Conservation (phyloP, 1,140 invertebrate genomes). For the Prorops nasuta region DNA sequence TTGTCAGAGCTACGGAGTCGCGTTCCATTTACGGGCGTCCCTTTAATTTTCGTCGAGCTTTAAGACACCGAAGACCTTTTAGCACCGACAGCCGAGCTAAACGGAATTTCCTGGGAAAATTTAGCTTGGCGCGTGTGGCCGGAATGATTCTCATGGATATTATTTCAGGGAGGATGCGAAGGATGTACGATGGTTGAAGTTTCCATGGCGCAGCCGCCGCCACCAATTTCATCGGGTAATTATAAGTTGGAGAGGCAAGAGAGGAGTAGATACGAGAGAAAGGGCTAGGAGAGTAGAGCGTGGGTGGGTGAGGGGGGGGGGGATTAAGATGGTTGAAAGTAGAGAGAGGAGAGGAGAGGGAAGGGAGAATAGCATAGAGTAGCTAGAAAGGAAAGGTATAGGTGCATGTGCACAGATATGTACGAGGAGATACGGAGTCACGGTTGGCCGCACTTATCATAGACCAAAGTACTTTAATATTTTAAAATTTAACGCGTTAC, state of each 20-base stretch:
- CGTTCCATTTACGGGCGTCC: background rate
- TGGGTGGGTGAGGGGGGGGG: background rate
- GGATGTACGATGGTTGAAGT: constrained; percentile 13
- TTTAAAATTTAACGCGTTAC: constrained; percentile 36
- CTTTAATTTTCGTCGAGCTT: background rate
- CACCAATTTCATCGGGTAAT: constrained; percentile 28
- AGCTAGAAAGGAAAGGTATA: too few species aligned
- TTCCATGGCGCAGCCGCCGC: constrained; percentile 12
- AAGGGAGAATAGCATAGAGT: background rate
- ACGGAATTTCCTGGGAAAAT: background rate
- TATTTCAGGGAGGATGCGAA: background rate
- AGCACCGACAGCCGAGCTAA: background rate
- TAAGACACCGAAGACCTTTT: background rate
- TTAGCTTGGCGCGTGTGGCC: background rate
- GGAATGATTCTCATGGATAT: background rate
- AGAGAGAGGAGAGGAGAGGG: background rate
- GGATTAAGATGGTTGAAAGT: background rate
- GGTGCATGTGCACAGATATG: too few species aligned
- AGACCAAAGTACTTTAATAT: constrained; percentile 36
- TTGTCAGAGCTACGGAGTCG: too few species aligned
- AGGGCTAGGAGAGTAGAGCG: background rate
- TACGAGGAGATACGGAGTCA: too few species aligned
- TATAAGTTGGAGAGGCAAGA: constrained; percentile 27
- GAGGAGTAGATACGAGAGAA: background rate
- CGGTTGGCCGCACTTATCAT: constrained; percentile 20